Evolutionary conservation across 37 sponge, comb jelly and placozoan genomes (phyloP), one percentile per base, ranked within the genome.

Genomic region (Ianthella basta): DNA sequence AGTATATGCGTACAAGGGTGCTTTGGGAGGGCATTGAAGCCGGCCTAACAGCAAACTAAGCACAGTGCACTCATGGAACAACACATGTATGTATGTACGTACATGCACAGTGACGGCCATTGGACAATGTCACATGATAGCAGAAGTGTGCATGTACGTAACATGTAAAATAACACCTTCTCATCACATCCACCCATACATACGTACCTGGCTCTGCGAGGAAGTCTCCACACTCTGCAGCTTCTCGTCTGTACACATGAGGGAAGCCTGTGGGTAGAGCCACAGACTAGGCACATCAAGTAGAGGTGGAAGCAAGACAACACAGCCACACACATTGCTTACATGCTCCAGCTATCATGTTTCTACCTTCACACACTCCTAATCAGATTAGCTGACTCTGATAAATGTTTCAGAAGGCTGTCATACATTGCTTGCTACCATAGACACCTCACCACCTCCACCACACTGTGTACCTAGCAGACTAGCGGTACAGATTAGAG

Each of bases 201-300:
- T 24, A 75, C 78, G 24, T 19, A 75, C 78, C 78, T 75, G 78
- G 40, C 78, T 75, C n/a, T 40, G 54, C 21, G 78, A 75, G 10
- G 54, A 75, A 13, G 54, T 23, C 38, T 75, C 78, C 15, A 14
- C 21, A 23, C 78, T 75, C 78, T 75, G 78, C 21, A 75, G 54
- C 37, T 50, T 75, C 38, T 75, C 78, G 23, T 75, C 78, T 3
- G 44, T 10, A 40, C 44, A 75, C 21, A 12, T 41, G 24, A 75
- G 38, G n/a, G 37, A 18, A 41, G 78, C 78, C 50, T 44, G 50
- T 8, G 35, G 1, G 1, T 1, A 69, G 35, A 44, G 50, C 8
- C 34, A 35, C 34, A 4, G 18, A 32, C 1, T 30, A 35, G 4
- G 63, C 14, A 61, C 63, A 61, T 61, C 63, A 61, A 10, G 50